Percentiles rank a stretch among this genome's conserved stretches.
phyloP scores from a whole-genome alignment of 2,797 vertebrate genomes.

The Silurus lanzhouensis region DNA sequence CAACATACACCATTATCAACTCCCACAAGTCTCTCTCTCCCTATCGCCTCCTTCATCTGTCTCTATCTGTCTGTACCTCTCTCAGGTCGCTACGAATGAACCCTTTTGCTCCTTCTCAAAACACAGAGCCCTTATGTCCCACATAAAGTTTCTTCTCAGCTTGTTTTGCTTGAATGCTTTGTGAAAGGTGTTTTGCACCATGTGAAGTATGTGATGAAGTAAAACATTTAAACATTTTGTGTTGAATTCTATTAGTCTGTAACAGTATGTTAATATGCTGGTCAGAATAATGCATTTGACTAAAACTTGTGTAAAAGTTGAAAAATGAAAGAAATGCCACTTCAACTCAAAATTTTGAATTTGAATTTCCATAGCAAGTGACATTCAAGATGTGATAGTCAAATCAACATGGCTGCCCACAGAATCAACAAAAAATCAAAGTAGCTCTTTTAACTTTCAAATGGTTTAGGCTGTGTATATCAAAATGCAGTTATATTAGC shows the following conservation, averaged over 20 bases:
- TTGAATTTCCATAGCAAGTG: neutral
- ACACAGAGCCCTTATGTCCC: constrained; percentile 1
- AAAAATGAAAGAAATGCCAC: neutral
- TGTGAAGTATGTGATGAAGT: neutral
- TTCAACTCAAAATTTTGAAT: neutral
- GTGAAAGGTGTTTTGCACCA: neutral
- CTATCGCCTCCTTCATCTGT: constrained; percentile 41
- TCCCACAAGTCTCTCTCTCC: constrained; percentile 48
- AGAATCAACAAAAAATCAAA: neutral
- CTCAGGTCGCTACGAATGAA: constrained; percentile 17
- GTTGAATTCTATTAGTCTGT: neutral
- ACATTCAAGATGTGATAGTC: neutral
- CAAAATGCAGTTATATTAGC: neutral
- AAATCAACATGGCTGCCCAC: no score
- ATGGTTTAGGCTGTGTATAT: neutral
- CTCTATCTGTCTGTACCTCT: constrained; percentile 43
- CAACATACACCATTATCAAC: constrained; percentile 50
- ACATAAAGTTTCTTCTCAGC: neutral
- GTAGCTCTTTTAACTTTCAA: neutral
- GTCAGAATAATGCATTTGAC: neutral
- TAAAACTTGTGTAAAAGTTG: neutral
- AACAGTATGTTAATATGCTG: neutral
- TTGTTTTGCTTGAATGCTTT: neutral
- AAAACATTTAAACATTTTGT: no score
- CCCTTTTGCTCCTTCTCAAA: constrained; percentile 4